Conservation (phyloP, 2,888 invertebrate species). For the Parnassius apollo region DNA sequence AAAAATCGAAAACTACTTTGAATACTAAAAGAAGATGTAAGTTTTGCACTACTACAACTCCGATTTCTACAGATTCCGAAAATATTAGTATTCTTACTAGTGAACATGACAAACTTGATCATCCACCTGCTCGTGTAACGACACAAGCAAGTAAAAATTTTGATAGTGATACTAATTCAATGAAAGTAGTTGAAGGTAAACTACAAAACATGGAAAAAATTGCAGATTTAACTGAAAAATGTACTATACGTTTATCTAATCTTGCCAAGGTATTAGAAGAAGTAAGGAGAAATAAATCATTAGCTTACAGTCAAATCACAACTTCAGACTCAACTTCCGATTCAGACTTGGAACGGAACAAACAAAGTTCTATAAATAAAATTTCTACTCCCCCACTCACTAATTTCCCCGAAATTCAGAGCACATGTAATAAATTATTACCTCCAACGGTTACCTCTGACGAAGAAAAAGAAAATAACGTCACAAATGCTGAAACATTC, state of each 20-base stretch:
- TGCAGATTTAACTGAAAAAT: constrained; percentile 72
- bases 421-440: constrained; percentile 30
- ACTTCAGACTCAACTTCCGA: constrained; percentile 61
- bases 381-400: constrained; percentile 22
- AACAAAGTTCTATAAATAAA: constrained; percentile 33
- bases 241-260: constrained; percentile 69
- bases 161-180: constrained; percentile 56
- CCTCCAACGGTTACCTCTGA: constrained; percentile 29
- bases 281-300: constrained; percentile 71
- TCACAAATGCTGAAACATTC: constrained; percentile 38
- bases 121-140: constrained; percentile 48
- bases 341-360: constrained; percentile 53
- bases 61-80: constrained; percentile 46
- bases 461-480: constrained; percentile 29
- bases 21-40: constrained; percentile 1
- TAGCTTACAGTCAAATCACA: constrained; percentile 64
- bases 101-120: constrained; percentile 26
- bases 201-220: constrained; percentile 76
- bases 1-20: not conserved
- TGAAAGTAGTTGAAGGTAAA: constrained; percentile 67
- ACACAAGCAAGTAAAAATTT: constrained; percentile 58
- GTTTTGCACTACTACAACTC: constrained; percentile 27
- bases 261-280: constrained; percentile 72
- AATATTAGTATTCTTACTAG: constrained; percentile 22
- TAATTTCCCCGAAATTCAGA: constrained; percentile 30